Base-by-base conservation (phyloP, 1,140 invertebrate species). In the Penaeus vannamei region DNA sequence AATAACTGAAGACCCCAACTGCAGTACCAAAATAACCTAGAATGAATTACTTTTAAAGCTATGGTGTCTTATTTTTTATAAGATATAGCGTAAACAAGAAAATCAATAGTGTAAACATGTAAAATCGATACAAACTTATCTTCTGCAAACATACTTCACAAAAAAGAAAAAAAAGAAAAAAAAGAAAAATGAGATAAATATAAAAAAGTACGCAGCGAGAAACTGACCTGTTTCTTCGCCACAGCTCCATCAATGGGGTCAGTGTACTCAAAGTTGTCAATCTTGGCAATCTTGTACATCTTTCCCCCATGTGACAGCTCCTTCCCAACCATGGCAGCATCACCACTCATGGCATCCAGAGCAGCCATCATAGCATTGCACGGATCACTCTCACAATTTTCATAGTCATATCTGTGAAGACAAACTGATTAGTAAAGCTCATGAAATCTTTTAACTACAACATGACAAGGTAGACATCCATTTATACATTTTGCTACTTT, bases 231-330 rank as follows among this genome's bases (percentile, higher is more conserved):
- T 92, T 98, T 99, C 91, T 95, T 96, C 82, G 98, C 95, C 61
- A 98, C 94, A 91, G 97, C 98, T 79, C 95, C 95, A 94, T 99
- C 98, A 86, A 99, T 96, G 2, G 98, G 98, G 94, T 99, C 98
- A 66, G 94, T 96, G 92, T 99, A 99, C 77, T 95, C 95, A 93
- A 99, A 99, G 94, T 92, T 91, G 72, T 92, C 92, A 42, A 90
- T 85, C 76, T 90, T 91, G 32, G 84, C 85, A 36, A 92, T 79
- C 22, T 64, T 91, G 77, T 91, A 92, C 26, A 93, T 94, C 93
- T 97, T 97, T 20, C 94, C 95, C 59, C 93, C 94, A 62, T 93
- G 93, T 12, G 94, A 92, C 87, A 95, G 95, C 64, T 93, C 93
- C 91, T 95, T 96, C 0, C 96, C 97, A 64, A 96, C 93, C 92